phyloP scores from a whole-genome alignment of 2,888 invertebrate genomes.

The Philaethria dido region DNA sequence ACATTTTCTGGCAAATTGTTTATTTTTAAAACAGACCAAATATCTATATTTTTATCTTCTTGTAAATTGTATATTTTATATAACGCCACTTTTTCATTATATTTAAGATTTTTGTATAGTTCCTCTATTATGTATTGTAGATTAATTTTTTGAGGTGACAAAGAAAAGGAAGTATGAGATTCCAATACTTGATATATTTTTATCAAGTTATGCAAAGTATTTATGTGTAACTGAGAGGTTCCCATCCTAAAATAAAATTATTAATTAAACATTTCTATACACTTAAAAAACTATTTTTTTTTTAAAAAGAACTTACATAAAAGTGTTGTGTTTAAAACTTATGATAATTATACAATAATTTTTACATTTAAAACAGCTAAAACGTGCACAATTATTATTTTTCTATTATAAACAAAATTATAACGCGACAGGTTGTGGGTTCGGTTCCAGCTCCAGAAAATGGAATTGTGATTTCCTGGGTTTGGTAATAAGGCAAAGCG shows the following conservation, averaged over 20 bases:
- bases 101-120: conserved; percentile 56
- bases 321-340: too few relatives aligned
- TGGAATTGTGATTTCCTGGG: too few relatives aligned
- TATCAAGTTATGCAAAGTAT: conserved; percentile 58
- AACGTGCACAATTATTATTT: too few relatives aligned
- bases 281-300: too few relatives aligned
- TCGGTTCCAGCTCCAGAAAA: too few relatives aligned
- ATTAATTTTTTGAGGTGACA: conserved; percentile 63
- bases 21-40: conserved; percentile 62
- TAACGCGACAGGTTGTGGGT: too few relatives aligned
- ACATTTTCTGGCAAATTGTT: conserved; percentile 55
- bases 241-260: conserved; percentile 56
- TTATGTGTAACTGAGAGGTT: conserved; percentile 50
- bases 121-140: conserved; percentile 54
- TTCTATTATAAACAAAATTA: too few relatives aligned
- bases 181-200: conserved; percentile 61
- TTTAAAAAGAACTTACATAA: too few relatives aligned
- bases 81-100: conserved; percentile 58
- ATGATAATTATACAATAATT: too few relatives aligned
- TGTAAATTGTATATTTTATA: conserved; percentile 55
- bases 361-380: too few relatives aligned
- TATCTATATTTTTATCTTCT: conserved; percentile 51
- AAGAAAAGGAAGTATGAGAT: conserved; percentile 48
- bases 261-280: too few relatives aligned
- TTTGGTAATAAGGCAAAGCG: too few relatives aligned